Conservation (phyloP, 2,113 vertebrate genomes). For the Solenodon paradoxus region DNA sequence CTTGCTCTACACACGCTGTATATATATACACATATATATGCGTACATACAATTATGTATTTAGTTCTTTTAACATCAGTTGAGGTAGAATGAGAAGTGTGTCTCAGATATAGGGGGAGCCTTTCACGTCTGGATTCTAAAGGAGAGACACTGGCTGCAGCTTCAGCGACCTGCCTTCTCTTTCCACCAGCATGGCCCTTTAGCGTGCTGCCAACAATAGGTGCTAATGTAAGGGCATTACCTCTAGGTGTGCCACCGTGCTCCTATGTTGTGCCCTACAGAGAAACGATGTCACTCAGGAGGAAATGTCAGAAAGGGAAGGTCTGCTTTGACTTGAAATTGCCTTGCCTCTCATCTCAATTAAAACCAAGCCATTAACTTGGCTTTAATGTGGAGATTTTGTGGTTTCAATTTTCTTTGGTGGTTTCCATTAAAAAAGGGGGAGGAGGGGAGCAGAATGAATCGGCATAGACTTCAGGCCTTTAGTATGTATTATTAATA, state of each 20-base stretch:
- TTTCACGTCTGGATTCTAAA: neutral
- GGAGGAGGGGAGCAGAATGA: neutral
- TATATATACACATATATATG: too few relatives aligned
- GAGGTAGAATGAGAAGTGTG: neutral
- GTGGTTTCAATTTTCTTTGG: conserved; percentile 50
- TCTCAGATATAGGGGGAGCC: accelerated
- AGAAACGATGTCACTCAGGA: neutral
- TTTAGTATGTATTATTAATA: conserved; percentile 58
- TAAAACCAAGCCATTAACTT: conserved; percentile 54
- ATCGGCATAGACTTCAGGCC: neutral
- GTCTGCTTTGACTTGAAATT: neutral
- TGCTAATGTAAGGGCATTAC: too few relatives aligned
- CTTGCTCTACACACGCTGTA: too few relatives aligned
- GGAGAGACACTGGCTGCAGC: neutral
- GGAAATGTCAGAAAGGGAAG: neutral
- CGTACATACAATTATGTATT: neutral
- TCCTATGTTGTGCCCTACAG: neutral
- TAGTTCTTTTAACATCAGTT: neutral
- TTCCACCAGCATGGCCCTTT: accelerated
- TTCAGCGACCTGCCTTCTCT: neutral
- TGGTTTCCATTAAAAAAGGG: neutral
- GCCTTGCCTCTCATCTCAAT: conserved; percentile 28
- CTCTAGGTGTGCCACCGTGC: neutral
- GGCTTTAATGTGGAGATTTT: conserved; percentile 46
- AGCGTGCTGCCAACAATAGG: neutral